phyloP scores from a whole-genome alignment of 2,797 vertebrate genomes.

The Sebastes oblongus region DNA sequence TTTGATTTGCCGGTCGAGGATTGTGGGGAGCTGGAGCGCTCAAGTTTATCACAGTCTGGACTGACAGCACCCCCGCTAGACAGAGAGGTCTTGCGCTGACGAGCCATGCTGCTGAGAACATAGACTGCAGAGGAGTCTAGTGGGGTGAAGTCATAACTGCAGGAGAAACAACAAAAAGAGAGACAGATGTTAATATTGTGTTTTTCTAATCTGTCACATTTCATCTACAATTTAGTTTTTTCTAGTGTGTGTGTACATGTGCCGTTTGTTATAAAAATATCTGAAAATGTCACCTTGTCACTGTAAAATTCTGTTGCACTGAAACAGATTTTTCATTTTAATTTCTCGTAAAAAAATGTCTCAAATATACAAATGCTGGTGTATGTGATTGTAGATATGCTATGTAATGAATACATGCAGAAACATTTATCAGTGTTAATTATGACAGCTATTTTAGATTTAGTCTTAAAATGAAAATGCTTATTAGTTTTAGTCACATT shows the following conservation, averaged over 20 bases:
- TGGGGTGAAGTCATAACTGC: conserved; percentile 97
- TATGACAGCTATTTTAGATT: too few relatives aligned
- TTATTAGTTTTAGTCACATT: too few relatives aligned
- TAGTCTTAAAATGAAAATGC: too few relatives aligned
- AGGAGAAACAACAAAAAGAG: not conserved
- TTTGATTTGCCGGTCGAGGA: conserved; percentile 88
- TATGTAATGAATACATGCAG: not conserved
- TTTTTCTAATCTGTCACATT: not conserved
- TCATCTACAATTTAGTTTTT: not conserved
- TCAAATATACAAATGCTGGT: not conserved
- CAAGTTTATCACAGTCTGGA: conserved; percentile 91
- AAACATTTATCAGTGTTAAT: too few relatives aligned
- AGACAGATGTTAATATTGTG: not conserved
- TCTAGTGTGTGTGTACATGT: not conserved
- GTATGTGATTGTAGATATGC: not conserved
- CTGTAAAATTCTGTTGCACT: not conserved
- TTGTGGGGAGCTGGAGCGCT: conserved; percentile 84
- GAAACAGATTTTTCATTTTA: not conserved
- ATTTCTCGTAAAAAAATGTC: not conserved
- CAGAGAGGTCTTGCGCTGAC: conserved; percentile 94
- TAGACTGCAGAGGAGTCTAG: conserved; percentile 98
- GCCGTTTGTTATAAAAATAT: not conserved
- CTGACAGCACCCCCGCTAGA: conserved; percentile 89
- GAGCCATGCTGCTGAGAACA: conserved; percentile 98
- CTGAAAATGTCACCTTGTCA: not conserved